Conservation (phyloP, 2,797 vertebrate species). For the Pantherophis alleghaniensis region DNA sequence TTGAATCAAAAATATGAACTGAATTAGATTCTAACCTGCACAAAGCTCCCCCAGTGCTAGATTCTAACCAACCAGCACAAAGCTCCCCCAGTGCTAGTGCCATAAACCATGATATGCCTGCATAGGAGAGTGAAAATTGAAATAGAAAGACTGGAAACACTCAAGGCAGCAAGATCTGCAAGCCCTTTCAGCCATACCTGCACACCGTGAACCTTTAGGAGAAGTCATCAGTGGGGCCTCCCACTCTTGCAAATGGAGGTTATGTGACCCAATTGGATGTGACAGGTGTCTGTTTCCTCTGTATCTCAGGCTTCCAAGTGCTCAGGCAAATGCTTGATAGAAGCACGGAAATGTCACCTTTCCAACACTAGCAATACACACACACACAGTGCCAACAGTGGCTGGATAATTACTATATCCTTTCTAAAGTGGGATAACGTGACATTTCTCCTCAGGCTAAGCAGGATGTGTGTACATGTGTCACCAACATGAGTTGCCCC, state of each 20-base stretch:
- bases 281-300: background rate
- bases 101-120: background rate
- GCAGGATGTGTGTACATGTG: accelerated
- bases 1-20: background rate
- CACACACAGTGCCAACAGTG: conserved; percentile 19
- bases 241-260: background rate
- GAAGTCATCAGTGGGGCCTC: background rate
- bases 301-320: background rate
- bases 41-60: background rate
- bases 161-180: background rate
- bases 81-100: background rate
- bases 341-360: background rate
- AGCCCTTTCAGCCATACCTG: background rate
- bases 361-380: conserved; percentile 5
- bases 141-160: conserved; percentile 6
- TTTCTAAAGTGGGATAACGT: background rate
- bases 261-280: conserved; percentile 3
- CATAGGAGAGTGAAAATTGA: background rate
- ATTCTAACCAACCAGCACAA: background rate
- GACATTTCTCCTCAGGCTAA: background rate
- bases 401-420: background rate
- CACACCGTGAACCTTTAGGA: background rate
- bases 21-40: background rate
- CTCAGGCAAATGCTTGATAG: conserved; percentile 5
- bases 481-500: background rate